Percentiles rank a stretch among this genome's conserved stretches.
Conservation (phyloP, 2,797 vertebrate species). For the Syngnathus acus region DNA sequence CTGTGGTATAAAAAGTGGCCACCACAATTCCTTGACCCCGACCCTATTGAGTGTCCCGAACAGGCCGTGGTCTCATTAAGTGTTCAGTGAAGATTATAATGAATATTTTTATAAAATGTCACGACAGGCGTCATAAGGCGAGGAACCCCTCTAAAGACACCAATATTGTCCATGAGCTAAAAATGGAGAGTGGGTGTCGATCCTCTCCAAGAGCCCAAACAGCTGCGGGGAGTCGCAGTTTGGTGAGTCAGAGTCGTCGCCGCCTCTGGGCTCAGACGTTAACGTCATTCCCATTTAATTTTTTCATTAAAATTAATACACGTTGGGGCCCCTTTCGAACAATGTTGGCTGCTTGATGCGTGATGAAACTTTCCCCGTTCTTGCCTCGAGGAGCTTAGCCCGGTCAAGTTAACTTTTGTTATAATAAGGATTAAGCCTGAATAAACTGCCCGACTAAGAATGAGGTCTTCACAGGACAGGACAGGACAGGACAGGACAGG, state of each 20-base stretch:
- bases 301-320: conserved; percentile 60
- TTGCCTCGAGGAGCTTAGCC: conserved; percentile 35
- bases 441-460: not conserved
- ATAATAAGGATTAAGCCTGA: conserved; percentile 44
- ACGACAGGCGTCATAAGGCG: too few relatives aligned
- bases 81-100: too few relatives aligned
- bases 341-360: conserved; percentile 33
- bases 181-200: not conserved
- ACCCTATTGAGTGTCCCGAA: too few relatives aligned
- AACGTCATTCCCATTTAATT: conserved; percentile 58
- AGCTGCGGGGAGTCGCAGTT: conserved; percentile 36
- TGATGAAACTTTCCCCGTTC: conserved; percentile 30
- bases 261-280: conserved; percentile 39
- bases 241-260: conserved; percentile 48
- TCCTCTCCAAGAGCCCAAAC: conserved; percentile 29
- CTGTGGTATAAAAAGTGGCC: too few relatives aligned
- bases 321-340: conserved; percentile 22
- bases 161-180: not conserved
- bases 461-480: not conserved
- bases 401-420: conserved; percentile 47
- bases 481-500: not conserved
- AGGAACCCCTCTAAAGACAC: not conserved
- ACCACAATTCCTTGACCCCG: too few relatives aligned
- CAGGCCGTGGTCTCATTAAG: too few relatives aligned
- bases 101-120: too few relatives aligned